Percentiles rank a stretch among this genome's conserved stretches.
Conservation (phyloP, 2,888 invertebrate genomes). For the Torymus auratus region DNA sequence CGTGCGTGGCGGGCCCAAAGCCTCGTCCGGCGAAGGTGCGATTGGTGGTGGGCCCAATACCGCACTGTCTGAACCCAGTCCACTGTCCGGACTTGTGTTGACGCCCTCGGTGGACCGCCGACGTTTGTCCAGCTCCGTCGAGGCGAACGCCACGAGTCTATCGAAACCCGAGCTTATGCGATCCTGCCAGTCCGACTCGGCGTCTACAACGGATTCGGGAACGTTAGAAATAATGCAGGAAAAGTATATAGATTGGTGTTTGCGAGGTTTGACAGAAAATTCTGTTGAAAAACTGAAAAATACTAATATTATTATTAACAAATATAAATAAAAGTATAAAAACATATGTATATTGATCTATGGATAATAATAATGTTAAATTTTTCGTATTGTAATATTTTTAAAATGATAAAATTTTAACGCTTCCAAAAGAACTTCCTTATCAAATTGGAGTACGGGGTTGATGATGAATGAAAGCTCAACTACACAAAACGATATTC, state of each 20-base stretch:
- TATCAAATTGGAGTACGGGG: constrained; percentile 9
- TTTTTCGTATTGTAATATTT: no score
- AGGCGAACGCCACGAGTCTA: constrained; percentile 94
- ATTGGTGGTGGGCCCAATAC: constrained; percentile 72
- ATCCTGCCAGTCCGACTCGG: constrained; percentile 94
- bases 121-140: constrained; percentile 92
- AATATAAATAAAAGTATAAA: no score
- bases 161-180: constrained; percentile 96
- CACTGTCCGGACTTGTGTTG: constrained; percentile 92
- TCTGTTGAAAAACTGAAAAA: constrained; percentile 45
- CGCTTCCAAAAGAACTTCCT: constrained; percentile 51
- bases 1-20: constrained; percentile 78
- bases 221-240: no score
- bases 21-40: constrained; percentile 76
- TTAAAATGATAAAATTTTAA: no score
- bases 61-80: constrained; percentile 82
- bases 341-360: no score
- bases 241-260: no score
- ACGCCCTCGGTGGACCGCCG: constrained; percentile 89
- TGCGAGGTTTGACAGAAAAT: constrained; percentile 8
- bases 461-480: constrained; percentile 44
- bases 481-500: constrained; percentile 64
- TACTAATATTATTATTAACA: no score
- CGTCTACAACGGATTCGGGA: constrained; percentile 77
- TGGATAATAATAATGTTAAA: no score